Percentiles rank a stretch among this genome's conserved stretches.
Evolutionary conservation across 1,140 invertebrate species (phyloP).

Genomic region (Grapholita molesta): DNA sequence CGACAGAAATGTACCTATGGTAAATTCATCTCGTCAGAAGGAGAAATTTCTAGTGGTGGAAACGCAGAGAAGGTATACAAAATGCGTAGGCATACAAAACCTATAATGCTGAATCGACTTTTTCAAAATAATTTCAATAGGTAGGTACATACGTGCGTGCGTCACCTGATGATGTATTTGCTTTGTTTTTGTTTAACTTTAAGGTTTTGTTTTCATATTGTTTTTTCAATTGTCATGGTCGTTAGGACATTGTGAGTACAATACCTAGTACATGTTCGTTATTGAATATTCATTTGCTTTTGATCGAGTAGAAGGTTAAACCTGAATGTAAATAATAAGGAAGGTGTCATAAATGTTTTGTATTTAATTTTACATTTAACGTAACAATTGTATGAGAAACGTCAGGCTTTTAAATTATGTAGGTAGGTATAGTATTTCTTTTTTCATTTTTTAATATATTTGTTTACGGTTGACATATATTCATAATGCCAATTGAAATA

Average conservation of each 20-base stretch:
- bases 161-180: not conserved
- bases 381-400: not conserved
- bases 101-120: no score
- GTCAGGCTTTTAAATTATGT: not conserved
- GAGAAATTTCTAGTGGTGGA: no score
- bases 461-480: no score
- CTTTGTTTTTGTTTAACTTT: not conserved
- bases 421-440: no score
- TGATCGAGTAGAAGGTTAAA: not conserved
- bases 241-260: not conserved
- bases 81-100: no score
- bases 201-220: not conserved
- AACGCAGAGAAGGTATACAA: no score
- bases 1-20: no score
- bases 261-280: not conserved
- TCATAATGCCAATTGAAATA: no score
- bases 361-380: not conserved
- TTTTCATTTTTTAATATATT: no score
- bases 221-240: not conserved
- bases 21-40: no score
- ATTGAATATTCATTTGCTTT: not conserved
- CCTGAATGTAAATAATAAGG: not conserved
- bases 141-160: no score
- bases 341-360: not conserved
- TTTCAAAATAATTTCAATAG: not conserved